Evolutionary conservation across 2,797 vertebrate genomes (phyloP).

Genomic region (Coregonus suidteri): DNA sequence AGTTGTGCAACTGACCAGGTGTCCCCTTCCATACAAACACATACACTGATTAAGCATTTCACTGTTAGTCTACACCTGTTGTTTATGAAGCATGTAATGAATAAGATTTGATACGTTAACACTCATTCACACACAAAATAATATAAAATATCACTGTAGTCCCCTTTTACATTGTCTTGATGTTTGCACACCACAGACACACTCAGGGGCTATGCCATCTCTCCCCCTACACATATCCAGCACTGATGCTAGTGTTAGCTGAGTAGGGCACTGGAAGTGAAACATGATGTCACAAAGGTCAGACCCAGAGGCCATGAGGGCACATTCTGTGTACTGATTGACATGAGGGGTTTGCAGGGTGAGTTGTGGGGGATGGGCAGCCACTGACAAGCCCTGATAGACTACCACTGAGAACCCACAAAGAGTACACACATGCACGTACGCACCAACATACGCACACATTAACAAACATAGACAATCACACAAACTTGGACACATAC

Average conservation of each 20-base stretch:
- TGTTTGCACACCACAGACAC: not conserved
- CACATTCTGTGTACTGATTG: slow-evolving; percentile 51
- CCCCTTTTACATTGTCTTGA: not conserved
- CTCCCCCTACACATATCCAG: slow-evolving; percentile 21
- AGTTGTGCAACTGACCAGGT: too few relatives aligned
- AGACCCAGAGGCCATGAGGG: slow-evolving; percentile 53
- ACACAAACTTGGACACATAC: slow-evolving; percentile 32
- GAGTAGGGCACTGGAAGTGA: slow-evolving; percentile 36
- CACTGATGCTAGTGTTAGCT: slow-evolving; percentile 21
- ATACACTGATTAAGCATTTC: too few relatives aligned
- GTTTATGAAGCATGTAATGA: too few relatives aligned
- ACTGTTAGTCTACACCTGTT: too few relatives aligned
- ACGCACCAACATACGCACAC: not conserved
- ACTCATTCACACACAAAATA: not conserved
- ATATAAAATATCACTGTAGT: not conserved
- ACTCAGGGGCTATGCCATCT: not conserved
- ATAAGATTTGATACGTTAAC: not conserved
- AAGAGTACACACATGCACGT: slow-evolving; percentile 16
- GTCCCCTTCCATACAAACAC: too few relatives aligned
- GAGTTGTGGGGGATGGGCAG: slow-evolving; percentile 25
- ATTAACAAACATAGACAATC: slow-evolving; percentile 11
- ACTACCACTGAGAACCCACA: slow-evolving; percentile 43
- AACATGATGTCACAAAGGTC: slow-evolving; percentile 55
- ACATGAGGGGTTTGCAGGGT: slow-evolving; percentile 15
- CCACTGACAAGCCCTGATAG: slow-evolving; percentile 52